Evolutionary conservation across 2,888 invertebrate species (phyloP), one percentile per base, ranked within the genome.

Genomic region (Acleris emargana): DNA sequence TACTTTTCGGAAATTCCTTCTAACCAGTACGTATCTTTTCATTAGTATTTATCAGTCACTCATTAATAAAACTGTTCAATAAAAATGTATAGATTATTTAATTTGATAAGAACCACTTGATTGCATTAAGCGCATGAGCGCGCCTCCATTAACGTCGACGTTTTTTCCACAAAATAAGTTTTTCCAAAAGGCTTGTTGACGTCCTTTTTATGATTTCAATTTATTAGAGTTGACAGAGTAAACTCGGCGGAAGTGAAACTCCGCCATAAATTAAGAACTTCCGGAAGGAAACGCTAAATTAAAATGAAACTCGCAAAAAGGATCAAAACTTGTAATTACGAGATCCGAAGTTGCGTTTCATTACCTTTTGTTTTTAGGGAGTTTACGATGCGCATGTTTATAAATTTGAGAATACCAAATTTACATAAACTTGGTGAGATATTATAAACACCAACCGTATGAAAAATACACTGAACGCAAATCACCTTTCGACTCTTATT

Each of bases 271-370:
- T 64, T 54, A 60, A n/a, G 18, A 22, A 64, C 42, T 54, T 54
- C 38, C 28, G 58, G 43, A 20, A 16, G 54, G 59, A 60, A 55
- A 60, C 50, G 59, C 32, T 18, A 64, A 64, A 60, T 64, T 60
- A 60, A 60, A 60, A 64, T 50, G 32, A 64, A 64, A 60, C 49
- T 55, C 54, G 22, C 50, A 51, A 60, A 59, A 59, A 32, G 64
- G 64, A 59, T 64, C 54, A 55, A 55, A 60, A 64, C 59, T 64
- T 64, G 49, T 59, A 64, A 64, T 64, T 59, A 59, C 49, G 43
- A 54, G 50, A 64, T 64, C 58, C 28, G 54, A 64, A 59, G 64
- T 59, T 54, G 43, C 59, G 16, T 51, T 17, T 20, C 32, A 20
- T 47, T 53, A 42, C 28, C 32, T 52, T 58, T 55, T 42, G 53